These are phyloP conservation scores for Hermodice carunculata DNA, from an alignment of 2,888 invertebrate species.

Conservation along the genomic window DNA sequence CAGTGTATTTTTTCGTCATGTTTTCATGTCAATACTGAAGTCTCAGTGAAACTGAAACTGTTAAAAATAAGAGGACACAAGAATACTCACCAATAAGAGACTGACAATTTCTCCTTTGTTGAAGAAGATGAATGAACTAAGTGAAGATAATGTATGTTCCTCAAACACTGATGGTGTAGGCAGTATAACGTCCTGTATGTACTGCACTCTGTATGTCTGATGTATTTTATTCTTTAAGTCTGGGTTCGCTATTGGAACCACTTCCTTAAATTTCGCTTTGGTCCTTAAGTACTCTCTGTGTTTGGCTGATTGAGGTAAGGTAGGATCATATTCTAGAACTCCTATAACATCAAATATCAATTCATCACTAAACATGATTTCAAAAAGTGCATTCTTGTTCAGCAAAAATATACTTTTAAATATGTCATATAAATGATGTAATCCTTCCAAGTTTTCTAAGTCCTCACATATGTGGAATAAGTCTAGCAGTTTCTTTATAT, in stretches of 20 bases:
- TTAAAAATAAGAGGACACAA: too few species aligned
- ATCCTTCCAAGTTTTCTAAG: constrained; percentile 87
- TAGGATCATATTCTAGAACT: constrained; percentile 97
- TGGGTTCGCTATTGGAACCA: constrained; percentile 92
- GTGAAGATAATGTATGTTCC: constrained; percentile 96
- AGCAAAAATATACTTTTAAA: constrained; percentile 98
- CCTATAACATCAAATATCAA: constrained; percentile 93
- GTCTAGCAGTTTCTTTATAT: constrained; percentile 88
- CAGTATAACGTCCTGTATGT: constrained; percentile 96
- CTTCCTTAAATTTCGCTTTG: constrained; percentile 79
- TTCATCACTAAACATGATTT: constrained; percentile 96
- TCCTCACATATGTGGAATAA: constrained; percentile 98
- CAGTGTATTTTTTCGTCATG: too few species aligned
- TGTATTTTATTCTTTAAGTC: constrained; percentile 98
- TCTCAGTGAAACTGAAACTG: too few species aligned
- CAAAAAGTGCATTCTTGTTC: constrained; percentile 96
- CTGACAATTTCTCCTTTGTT: constrained; percentile 99
- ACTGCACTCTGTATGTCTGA: constrained; percentile 99
- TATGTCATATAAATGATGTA: constrained; percentile 96
- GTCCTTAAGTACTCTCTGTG: constrained; percentile 97
- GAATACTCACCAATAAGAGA: constrained; percentile 82
- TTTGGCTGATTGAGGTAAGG: constrained; percentile 73
- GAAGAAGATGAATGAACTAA: constrained; percentile 99
- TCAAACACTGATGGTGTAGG: constrained; percentile 99
- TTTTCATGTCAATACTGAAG: too few species aligned